Conservation (phyloP, 2,797 vertebrate species). For the Sebastes diaconus region DNA sequence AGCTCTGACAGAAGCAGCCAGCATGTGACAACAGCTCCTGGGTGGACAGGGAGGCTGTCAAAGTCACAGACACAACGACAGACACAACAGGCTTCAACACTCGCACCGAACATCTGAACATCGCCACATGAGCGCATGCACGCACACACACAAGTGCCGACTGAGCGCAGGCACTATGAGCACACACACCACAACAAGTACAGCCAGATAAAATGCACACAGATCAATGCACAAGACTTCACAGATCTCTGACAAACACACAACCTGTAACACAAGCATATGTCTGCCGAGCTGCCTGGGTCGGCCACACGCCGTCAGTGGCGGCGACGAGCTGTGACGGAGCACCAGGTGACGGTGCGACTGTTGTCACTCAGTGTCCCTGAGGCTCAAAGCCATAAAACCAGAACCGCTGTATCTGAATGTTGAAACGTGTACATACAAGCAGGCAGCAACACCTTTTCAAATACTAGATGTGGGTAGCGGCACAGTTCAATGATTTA, state of each 20-base stretch:
- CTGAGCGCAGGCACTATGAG: not conserved
- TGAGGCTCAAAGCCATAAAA: constrained; percentile 41
- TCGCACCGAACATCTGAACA: constrained; percentile 29
- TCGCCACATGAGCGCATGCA: constrained; percentile 12
- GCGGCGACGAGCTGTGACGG: constrained; percentile 51
- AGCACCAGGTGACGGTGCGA: constrained; percentile 37
- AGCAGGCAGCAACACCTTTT: not conserved
- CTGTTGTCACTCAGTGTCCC: constrained; percentile 65
- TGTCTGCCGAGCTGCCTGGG: constrained; percentile 33
- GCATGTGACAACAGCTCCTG: constrained; percentile 69
- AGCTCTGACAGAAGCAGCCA: constrained; percentile 67
- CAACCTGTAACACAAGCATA: constrained; percentile 17
- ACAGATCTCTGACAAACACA: constrained; percentile 13
- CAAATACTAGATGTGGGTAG: not conserved
- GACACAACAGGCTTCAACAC: constrained; percentile 30
- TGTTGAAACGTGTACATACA: not conserved
- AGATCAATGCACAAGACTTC: constrained; percentile 8
- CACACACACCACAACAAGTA: not conserved
- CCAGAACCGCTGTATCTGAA: constrained; percentile 30
- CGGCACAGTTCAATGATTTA: not conserved
- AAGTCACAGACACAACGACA: constrained; percentile 43
- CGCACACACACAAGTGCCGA: not conserved
- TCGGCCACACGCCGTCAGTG: constrained; percentile 40
- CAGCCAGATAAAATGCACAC: constrained; percentile 1
- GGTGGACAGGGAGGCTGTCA: constrained; percentile 58